Conservation (phyloP, 2,888 invertebrate species). For the Anodontia alba region DNA sequence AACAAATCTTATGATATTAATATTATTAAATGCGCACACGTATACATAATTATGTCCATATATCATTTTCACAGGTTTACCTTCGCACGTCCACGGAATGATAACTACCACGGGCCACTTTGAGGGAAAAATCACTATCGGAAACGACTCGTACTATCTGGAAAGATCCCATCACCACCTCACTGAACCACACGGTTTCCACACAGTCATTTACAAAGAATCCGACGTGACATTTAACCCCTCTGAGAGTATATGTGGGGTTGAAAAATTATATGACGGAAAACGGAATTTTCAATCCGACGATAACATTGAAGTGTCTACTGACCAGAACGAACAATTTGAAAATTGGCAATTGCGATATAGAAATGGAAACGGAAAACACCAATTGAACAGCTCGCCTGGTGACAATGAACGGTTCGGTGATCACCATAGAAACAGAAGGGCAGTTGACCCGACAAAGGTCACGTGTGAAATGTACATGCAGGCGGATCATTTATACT, state of each 20-base stretch:
- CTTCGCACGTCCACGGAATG: constrained; percentile 92
- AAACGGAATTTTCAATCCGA: background rate
- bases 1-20: too few relatives aligned
- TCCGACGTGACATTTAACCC: constrained; percentile 90
- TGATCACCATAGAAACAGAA: constrained; percentile 48
- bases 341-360: background rate
- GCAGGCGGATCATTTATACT: constrained; percentile 78
- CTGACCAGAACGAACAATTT: background rate
- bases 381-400: background rate
- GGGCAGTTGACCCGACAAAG: constrained; percentile 90
- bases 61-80: constrained; percentile 14
- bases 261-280: constrained; percentile 46
- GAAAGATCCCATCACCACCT: constrained; percentile 97
- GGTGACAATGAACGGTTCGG: background rate
- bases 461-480: constrained; percentile 86
- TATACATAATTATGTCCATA: too few relatives aligned
- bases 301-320: background rate
- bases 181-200: constrained; percentile 88
- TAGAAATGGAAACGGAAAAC: background rate
- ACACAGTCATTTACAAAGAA: constrained; percentile 97
- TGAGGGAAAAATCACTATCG: constrained; percentile 91
- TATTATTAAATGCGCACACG: too few relatives aligned
- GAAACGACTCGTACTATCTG: constrained; percentile 92
- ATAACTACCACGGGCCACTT: constrained; percentile 94
- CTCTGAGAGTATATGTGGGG: constrained; percentile 64